Base-by-base conservation (phyloP, 2,797 vertebrate species). In the Rhynchonycteris naso region DNA sequence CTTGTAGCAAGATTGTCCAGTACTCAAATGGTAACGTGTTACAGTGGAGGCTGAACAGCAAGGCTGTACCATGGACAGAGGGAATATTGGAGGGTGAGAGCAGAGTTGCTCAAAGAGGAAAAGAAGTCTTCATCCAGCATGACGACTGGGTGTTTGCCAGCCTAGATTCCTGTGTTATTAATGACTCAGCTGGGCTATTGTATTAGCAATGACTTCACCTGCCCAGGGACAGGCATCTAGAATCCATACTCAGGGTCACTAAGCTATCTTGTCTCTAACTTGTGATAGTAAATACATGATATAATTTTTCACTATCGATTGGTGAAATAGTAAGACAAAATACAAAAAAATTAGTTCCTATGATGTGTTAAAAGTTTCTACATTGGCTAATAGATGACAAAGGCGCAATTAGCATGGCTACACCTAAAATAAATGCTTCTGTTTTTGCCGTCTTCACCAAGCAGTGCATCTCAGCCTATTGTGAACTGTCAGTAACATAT, bases 241-340 rank as follows among this genome's bases (percentile, higher is more conserved):
- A 28, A 84, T 88, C 80, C 74, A 24, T n/a, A 58, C n/a, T 81
- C 89, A 82, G 72, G 81, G 66, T 94, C 58, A n/a, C 68, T 52
- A 35, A 78, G 65, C 43, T 54, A 11, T 28, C 72, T 52, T 90
- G 54, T 72, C 43, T 93, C 5, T 58, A 43, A 80, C 33, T 43
- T 30, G 2, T 82, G 28, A 47, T 84, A 30, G 82, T 78, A 72
- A 80, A 63, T 33, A 33, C 11, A 15, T 43, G 83, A 12, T 47
- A 61, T 75, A 82, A 22, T 90, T 63, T 88, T 92, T 95, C 56
- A 94, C 52, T 26, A 26, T 81, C 68, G 81, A 19, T 80, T 90
- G 74, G 30, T 56, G 52, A 76, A 56, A 76, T 52, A 24, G 81
- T 58, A 88, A 68, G 63, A 69, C 24, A 79, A 95, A 87, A 89